These are phyloP conservation scores for Brienomyrus longianalis DNA, from an alignment of 2,113 vertebrate species.

Conservation along the genomic window DNA sequence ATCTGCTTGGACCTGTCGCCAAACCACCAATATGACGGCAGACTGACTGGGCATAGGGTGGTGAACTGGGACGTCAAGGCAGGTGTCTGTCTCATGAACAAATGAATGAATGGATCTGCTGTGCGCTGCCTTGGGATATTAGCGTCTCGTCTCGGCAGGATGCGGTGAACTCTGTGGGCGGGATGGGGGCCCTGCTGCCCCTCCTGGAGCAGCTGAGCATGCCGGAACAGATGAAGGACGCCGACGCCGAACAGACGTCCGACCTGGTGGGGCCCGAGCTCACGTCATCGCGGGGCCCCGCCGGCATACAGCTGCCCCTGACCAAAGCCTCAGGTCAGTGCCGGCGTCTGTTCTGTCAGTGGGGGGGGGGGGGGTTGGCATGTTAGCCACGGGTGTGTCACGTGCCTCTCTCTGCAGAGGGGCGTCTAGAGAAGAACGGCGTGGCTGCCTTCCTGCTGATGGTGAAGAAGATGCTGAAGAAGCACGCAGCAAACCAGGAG, in stretches of 20 bases:
- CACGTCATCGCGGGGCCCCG: constrained; percentile 68
- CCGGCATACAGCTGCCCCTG: constrained; percentile 76
- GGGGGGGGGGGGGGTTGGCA: not conserved
- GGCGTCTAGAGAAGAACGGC: constrained; percentile 78
- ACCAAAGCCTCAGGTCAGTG: constrained; percentile 75
- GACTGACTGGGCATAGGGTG: constrained; percentile 85
- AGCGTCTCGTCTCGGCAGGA: constrained; percentile 59
- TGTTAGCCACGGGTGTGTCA: not conserved
- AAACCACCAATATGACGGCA: constrained; percentile 76
- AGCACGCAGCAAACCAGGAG: constrained; percentile 85
- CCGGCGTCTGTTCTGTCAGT: not conserved
- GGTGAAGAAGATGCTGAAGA: constrained; percentile 81
- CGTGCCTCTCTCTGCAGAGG: constrained; percentile 55
- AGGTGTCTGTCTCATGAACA: not conserved
- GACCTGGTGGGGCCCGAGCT: constrained; percentile 84
- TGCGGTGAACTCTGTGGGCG: constrained; percentile 84
- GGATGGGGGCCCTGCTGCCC: constrained; percentile 78
- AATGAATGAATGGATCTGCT: not conserved
- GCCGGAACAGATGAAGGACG: constrained; percentile 62
- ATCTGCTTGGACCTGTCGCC: constrained; percentile 91
- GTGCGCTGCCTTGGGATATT: not conserved
- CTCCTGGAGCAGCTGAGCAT: constrained; percentile 79
- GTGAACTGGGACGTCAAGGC: constrained; percentile 95
- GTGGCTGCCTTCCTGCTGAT: constrained; percentile 89
- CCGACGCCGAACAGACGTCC: constrained; percentile 65